phyloP scores from a whole-genome alignment of 2,888 invertebrate genomes.

The Boloria selene region DNA sequence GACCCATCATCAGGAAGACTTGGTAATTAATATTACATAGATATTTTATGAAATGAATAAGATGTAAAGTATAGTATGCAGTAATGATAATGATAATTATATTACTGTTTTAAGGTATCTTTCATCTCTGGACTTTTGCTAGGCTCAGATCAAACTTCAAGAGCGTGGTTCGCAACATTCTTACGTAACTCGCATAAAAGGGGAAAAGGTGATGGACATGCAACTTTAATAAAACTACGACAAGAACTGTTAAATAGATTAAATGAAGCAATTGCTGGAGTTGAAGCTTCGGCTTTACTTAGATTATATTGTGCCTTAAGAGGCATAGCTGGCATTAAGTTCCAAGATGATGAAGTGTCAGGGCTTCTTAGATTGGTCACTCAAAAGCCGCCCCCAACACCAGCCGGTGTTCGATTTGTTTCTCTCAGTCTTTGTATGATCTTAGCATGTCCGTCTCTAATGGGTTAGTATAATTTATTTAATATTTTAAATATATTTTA shows the following conservation, averaged over 20 bases:
- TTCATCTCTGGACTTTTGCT: constrained; percentile 94
- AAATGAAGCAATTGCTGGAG: constrained; percentile 86
- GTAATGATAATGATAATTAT: neutral
- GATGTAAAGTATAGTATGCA: neutral
- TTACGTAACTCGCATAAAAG: constrained; percentile 92
- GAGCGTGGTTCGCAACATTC: constrained; percentile 96
- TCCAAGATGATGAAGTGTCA: constrained; percentile 94
- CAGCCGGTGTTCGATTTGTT: constrained; percentile 95
- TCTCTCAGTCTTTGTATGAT: constrained; percentile 96
- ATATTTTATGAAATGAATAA: neutral
- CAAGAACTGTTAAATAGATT: constrained; percentile 89
- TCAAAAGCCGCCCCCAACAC: constrained; percentile 93
- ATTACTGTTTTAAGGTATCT: constrained; percentile 80
- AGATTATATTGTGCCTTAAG: constrained; percentile 95
- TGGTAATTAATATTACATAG: constrained; percentile 62
- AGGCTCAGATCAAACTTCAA: constrained; percentile 93
- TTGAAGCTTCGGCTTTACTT: constrained; percentile 94
- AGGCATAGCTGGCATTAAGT: constrained; percentile 96
- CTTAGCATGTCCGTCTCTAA: constrained; percentile 95
- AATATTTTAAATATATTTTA: neutral
- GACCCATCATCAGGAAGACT: constrained; percentile 83
- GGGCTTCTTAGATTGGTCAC: constrained; percentile 92
- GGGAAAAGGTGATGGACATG: constrained; percentile 89
- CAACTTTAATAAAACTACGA: constrained; percentile 85
- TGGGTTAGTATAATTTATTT: constrained; percentile 69